A percentile compares a stretch with the other conserved stretches of the same genome.
phyloP scores from a whole-genome alignment of 2,797 vertebrate genomes.

The Hybognathus amarus region DNA sequence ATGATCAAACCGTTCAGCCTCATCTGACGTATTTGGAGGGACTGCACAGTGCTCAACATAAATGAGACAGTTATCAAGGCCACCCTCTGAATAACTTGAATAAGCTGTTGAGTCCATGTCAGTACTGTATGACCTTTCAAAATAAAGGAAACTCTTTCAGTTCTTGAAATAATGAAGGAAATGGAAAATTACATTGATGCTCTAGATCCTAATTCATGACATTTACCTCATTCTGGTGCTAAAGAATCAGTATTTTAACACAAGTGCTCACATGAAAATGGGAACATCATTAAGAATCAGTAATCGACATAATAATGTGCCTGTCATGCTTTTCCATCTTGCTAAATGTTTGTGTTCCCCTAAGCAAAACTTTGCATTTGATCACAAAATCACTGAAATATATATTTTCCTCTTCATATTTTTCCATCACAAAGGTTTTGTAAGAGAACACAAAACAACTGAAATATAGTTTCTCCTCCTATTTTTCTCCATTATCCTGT shows the following conservation, averaged over 20 bases:
- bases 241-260: not conserved
- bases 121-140: constrained; percentile 7
- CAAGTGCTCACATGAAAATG: not conserved
- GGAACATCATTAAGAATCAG: not conserved
- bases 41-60: not conserved
- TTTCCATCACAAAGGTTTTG: not conserved
- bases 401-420: not conserved
- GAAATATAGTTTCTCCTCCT: not conserved
- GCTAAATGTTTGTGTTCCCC: not conserved
- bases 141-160: not conserved
- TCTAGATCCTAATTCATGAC: not conserved
- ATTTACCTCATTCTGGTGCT: not conserved
- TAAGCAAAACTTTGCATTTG: not conserved
- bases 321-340: not conserved
- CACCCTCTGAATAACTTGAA: not conserved
- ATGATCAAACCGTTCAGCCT: not conserved
- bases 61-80: not conserved
- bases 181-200: not conserved
- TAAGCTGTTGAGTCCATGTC: not conserved
- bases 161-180: not conserved
- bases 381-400: not conserved
- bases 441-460: not conserved
- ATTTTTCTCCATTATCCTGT: not conserved
- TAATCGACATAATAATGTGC: not conserved
- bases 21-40: constrained; percentile 5